Percentiles rank a stretch among this genome's conserved stretches.
These are phyloP conservation scores for Callipepla squamata DNA, from an alignment of 2,113 vertebrate species.

Conservation along the genomic window DNA sequence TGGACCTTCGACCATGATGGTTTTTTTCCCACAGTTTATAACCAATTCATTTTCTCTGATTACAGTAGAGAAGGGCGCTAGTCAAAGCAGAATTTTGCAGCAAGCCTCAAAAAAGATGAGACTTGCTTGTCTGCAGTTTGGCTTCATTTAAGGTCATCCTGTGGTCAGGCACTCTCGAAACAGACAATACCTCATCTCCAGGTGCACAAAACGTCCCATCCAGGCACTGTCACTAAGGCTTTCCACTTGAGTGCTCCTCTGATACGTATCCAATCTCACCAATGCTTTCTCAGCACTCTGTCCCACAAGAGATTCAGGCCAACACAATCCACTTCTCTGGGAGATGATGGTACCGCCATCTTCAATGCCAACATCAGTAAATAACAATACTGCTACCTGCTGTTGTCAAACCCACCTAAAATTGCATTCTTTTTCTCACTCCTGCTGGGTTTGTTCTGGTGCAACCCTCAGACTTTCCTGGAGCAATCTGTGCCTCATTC, in stretches of 20 bases:
- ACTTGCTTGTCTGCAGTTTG: neutral
- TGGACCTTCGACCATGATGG: neutral
- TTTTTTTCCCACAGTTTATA: neutral
- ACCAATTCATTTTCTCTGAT: conserved; percentile 26
- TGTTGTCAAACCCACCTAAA: neutral
- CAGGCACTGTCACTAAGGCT: neutral
- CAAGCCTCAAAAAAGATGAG: neutral
- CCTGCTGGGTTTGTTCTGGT: neutral
- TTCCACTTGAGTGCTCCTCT: neutral
- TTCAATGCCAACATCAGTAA: neutral
- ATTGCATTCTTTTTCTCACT: neutral
- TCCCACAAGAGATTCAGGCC: neutral
- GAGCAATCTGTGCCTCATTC: neutral
- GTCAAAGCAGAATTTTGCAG: neutral
- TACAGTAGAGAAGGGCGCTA: neutral
- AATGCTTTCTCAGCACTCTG: neutral
- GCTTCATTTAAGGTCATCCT: conserved; percentile 21
- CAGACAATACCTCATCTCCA: conserved; percentile 3
- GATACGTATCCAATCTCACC: neutral
- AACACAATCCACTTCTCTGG: neutral
- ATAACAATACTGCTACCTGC: neutral
- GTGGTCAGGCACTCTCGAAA: neutral
- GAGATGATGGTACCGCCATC: neutral
- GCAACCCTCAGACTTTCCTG: neutral
- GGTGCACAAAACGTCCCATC: neutral